Base-by-base conservation (phyloP, 2,113 vertebrate genomes). In the Thunnus thynnus region DNA sequence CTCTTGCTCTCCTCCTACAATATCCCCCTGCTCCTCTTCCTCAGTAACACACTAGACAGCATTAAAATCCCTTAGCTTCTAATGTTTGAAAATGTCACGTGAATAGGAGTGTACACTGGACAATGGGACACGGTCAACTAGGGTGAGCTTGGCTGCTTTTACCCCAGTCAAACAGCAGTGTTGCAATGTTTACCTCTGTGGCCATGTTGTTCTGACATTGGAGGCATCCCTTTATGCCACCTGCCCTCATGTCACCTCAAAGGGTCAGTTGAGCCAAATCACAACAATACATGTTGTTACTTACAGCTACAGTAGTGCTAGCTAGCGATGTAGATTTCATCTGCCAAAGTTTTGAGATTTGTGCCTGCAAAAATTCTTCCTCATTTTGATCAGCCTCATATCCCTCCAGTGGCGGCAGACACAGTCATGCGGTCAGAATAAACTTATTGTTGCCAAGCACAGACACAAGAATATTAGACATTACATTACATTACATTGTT, bases 181-280 rank as follows among this genome's bases (percentile, higher is more conserved):
- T 52, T 74, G 79, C n/a, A 68, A 79, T 89, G 47, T 83, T 82
- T 79, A 83, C 47, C 32, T 80, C 14, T 14, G 14, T 16, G 17
- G 14, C 44, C 51, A 6, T 52, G 47, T 30, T 69, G 54, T 9
- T 41, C 56, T 84, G 84, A 79, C 36, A 41, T 9, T 41, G 36
- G 36, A 41, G 1, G 36, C 36, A 41, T 41, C 36, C 75, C 57
- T 5, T n/a, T 12, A 18, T 41, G 41, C 36, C 30, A 2, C 8
- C 16, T 60, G 13, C 41, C 4, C 10, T 55, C 7, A 18, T 51
- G 20, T 68, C 63, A 69, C 25, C 1, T 22, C 63, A 30, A 72
- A 58, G 5, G 27, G 30, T 82, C 76, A 46, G 3, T 32, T 58
- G 10, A 54, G 14, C 9, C n/a, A 4, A 13, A 20, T 58, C 20